Conservation (phyloP, 2,888 invertebrate species). For the Cenopis cana region DNA sequence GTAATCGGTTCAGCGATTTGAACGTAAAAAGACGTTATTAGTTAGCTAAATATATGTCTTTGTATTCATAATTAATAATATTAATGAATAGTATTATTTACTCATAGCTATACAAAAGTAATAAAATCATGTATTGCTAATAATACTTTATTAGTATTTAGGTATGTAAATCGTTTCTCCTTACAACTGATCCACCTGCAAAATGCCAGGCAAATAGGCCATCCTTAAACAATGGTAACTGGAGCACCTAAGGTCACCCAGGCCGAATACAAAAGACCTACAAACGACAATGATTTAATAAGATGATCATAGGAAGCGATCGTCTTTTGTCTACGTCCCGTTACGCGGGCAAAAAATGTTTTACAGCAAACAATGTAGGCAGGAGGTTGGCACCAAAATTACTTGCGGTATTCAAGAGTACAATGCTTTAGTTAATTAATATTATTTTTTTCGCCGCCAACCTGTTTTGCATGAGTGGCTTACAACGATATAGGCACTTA, state of each 20-base stretch:
- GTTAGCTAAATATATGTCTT: too few relatives aligned
- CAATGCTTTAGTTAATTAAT: conserved; percentile 40
- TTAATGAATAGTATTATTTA: too few relatives aligned
- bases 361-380: conserved; percentile 52
- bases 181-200: neutral
- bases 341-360: conserved; percentile 59
- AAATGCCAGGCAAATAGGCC: conserved; percentile 16
- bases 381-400: conserved; percentile 59
- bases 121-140: too few relatives aligned
- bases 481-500: conserved; percentile 24
- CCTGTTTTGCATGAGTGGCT: conserved; percentile 40
- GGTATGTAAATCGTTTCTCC: neutral
- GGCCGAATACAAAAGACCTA: conserved; percentile 9
- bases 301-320: conserved; percentile 38
- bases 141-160: too few relatives aligned
- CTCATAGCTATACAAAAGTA: too few relatives aligned
- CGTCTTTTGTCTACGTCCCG: conserved; percentile 49
- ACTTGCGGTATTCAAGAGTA: conserved; percentile 62
- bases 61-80: too few relatives aligned
- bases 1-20: too few relatives aligned
- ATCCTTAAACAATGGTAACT: neutral
- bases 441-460: conserved; percentile 21
- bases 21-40: too few relatives aligned
- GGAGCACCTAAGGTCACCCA: neutral
- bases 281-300: conserved; percentile 26